Evolutionary conservation across 2,113 vertebrate species (phyloP), one percentile per base, ranked within the genome.

Genomic region (Lampris megalopsis): DNA sequence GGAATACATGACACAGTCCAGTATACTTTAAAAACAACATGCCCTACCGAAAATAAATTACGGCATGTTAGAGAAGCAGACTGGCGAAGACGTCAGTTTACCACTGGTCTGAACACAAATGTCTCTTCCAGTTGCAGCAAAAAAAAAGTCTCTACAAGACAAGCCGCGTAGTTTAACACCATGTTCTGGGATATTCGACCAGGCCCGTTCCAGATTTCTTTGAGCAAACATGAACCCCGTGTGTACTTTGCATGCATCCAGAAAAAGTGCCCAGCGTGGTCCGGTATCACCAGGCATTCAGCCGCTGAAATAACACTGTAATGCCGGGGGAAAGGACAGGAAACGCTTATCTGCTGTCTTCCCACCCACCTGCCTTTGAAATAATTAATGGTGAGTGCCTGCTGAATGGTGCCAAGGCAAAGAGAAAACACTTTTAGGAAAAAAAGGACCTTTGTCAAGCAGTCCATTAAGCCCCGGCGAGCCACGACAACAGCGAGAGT

Each of bases 391-490:
- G 50, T 68, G 67, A 78, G 63, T 43, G 70, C 42, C 70, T 43
- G 59, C 36, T 79, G 67, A 84, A 77, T 63, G 45, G 49, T 66
- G 62, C 38, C 73, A 50, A 43, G 37, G 47, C 56, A 61, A 59
- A 79, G 70, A 62, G 54, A 61, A 48, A 49, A 80, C 49, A 62
- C 67, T 81, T 80, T 71, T 50, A 80, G 75, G 71, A 86, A 86
- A 81, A 86, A 81, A 45, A 47, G 37, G 65, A 77, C 83, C 73
- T 86, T 85, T 87, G 67, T 80, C 68, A 74, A 57, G 58, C 59
- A 83, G 73, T 82, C 80, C 73, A 88, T 85, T 86, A 86, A 86
- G 58, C 57, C 59, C 57, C 72, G 67, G 69, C 71, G 84, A 79
- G 77, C 77, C 62, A 60, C 63, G 40, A 73, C 40, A 75, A 63